These are phyloP conservation scores for Drosophila orosa DNA, from an alignment of 1,140 invertebrate species.

Conservation along the genomic window DNA sequence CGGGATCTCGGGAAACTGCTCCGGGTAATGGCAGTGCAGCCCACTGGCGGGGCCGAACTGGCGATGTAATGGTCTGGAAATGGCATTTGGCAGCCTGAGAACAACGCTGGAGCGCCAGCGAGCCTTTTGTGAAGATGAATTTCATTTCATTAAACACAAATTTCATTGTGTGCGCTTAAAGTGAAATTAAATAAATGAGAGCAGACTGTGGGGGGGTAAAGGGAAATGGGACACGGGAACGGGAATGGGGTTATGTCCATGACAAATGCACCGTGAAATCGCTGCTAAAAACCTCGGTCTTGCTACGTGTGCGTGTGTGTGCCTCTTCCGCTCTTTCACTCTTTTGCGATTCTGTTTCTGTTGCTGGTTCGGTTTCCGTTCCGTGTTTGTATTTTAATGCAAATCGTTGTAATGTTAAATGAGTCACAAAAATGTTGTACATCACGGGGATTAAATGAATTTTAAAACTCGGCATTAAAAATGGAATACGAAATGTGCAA, in stretches of 20 bases:
- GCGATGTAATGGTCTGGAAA: constrained; percentile 76
- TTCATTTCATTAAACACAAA: constrained; percentile 79
- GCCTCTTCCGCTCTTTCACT: constrained; percentile 24
- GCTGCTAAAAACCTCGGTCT: constrained; percentile 49
- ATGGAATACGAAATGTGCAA: constrained; percentile 51
- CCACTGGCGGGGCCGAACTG: constrained; percentile 19
- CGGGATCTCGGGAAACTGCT: constrained; percentile 16
- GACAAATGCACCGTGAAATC: constrained; percentile 74
- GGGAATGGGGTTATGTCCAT: constrained; percentile 34
- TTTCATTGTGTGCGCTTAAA: constrained; percentile 72
- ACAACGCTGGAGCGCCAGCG: constrained; percentile 18
- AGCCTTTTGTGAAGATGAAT: constrained; percentile 68
- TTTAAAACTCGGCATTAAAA: constrained; percentile 52
- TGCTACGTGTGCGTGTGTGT: constrained; percentile 13
- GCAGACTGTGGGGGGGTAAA: background rate
- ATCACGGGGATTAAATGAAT: constrained; percentile 64
- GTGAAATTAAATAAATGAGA: constrained; percentile 75
- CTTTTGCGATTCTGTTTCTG: constrained; percentile 27
- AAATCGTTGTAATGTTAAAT: constrained; percentile 73
- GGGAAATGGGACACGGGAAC: constrained; percentile 1
- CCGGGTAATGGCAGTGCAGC: constrained; percentile 14
- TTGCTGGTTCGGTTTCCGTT: constrained; percentile 32
- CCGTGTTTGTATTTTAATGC: constrained; percentile 59
- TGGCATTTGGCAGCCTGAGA: constrained; percentile 61
- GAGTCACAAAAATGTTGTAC: constrained; percentile 70